Evolutionary conservation across 2,797 vertebrate species (phyloP), one percentile per base, ranked within the genome.

Genomic region (Pteronotus mesoamericanus): DNA sequence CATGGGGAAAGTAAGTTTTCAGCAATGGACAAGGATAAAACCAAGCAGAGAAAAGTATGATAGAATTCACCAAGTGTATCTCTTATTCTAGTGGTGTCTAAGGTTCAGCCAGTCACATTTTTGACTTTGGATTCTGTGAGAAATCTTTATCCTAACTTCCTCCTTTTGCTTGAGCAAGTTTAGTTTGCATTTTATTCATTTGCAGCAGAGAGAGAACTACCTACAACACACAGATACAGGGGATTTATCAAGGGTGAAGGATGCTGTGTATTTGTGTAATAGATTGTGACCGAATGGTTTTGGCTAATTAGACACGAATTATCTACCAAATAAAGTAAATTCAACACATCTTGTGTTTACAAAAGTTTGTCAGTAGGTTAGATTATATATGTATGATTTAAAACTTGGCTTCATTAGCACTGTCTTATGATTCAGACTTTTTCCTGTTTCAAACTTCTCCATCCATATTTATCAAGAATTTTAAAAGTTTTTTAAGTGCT

Each of bases 391-490:
- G 9, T 86, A 86, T 89, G 69, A 89, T 91, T 86, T n/a, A 94
- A 93, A 96, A 91, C 53, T 80, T 86, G 89, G 34, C 72, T 95
- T 95, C 24, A 84, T 89, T 96, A 92, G 16, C 64, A 87, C 32
- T 68, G 48, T 64, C 53, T 61, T 95, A 53, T n/a, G 82, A 44
- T 83, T 93, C n/a, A 86, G 61, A 90, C 24, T 69, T 96, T 55
- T n/a, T 44, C 34, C 64, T 85, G 68, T 72, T 94, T 95, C 61
- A 94, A 64, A 92, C 32, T 90, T 96, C 15, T 59, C 46, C 34
- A 95, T 84, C 46, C 80, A 86, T 78, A 85, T 85, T 96, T 96
- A 77, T 64, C 86, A 95, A 95, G 91, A 92, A 82, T 91, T 85
- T 37, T 0, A 29, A 57, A 93, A 89, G 34, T n/a, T 96, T 93